Conservation (phyloP, 2,797 vertebrate genomes). For the Scyliorhinus canicula region DNA sequence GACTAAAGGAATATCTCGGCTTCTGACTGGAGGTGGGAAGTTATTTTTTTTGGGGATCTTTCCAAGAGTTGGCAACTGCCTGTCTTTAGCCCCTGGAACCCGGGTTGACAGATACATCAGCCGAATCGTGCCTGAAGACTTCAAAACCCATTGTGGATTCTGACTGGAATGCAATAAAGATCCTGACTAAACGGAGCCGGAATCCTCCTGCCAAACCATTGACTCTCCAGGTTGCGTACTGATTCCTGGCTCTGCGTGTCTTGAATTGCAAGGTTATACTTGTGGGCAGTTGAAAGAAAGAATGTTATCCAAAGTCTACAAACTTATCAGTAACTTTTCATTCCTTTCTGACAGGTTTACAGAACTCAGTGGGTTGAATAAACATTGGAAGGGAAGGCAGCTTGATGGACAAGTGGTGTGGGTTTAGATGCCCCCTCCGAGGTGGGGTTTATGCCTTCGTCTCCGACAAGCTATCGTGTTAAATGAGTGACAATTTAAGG, state of each 20-base stretch:
- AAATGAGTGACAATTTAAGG: neutral
- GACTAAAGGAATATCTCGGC: neutral
- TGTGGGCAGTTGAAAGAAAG: neutral
- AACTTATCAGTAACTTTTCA: conserved; percentile 16
- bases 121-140: neutral
- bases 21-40: neutral
- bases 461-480: neutral
- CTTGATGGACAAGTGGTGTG: neutral
- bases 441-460: neutral
- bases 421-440: neutral
- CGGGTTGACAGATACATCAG: neutral
- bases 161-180: neutral
- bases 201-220: neutral
- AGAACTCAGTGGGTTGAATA: neutral
- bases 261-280: neutral
- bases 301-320: conserved; percentile 15
- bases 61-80: neutral
- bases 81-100: neutral
- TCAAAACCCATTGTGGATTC: neutral
- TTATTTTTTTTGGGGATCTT: neutral
- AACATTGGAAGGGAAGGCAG: neutral
- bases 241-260: neutral
- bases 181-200: neutral
- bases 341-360: neutral
- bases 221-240: too few relatives aligned